Evolutionary conservation across 1,140 invertebrate genomes (phyloP).

Genomic region (Drosophila chauvacae): DNA sequence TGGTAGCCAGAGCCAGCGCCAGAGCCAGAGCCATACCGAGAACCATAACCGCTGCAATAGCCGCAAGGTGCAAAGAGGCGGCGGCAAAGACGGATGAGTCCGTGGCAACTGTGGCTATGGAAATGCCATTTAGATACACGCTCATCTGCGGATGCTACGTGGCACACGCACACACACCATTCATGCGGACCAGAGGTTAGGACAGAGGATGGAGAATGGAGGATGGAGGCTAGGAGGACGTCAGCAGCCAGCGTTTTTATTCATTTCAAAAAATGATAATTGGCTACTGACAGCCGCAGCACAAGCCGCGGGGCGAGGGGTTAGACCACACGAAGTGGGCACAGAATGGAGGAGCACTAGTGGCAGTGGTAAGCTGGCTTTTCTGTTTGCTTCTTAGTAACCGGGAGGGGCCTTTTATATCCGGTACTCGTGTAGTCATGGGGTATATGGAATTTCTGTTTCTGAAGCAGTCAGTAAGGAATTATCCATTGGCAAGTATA

Average conservation of each 20-base stretch:
- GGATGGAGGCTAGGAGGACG: background rate
- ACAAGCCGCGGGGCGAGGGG: constrained; percentile 12
- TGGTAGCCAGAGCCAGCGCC: background rate
- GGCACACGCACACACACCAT: constrained; percentile 36
- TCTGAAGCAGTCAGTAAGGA: background rate
- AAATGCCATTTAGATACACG: constrained; percentile 75
- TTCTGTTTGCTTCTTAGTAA: constrained; percentile 39
- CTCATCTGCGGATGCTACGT: constrained; percentile 31
- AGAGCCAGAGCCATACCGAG: constrained; percentile 1
- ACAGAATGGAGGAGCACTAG: constrained; percentile 3
- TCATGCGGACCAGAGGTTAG: constrained; percentile 19
- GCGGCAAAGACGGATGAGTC: constrained; percentile 23
- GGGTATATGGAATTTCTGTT: constrained; percentile 9
- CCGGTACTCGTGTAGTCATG: constrained; percentile 1
- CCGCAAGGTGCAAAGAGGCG: constrained; percentile 71
- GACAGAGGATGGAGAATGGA: background rate
- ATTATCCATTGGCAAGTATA: background rate
- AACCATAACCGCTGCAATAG: constrained; percentile 60
- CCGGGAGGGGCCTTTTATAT: constrained; percentile 21
- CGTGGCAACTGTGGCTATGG: constrained; percentile 61
- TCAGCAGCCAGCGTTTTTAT: constrained; percentile 67
- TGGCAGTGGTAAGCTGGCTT: constrained; percentile 28
- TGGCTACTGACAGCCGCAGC: constrained; percentile 69
- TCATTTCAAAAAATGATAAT: constrained; percentile 79
- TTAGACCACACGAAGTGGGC: constrained; percentile 15